These are phyloP conservation scores for Desoria tigrina DNA, from an alignment of 2,888 invertebrate genomes.

Conservation along the genomic window DNA sequence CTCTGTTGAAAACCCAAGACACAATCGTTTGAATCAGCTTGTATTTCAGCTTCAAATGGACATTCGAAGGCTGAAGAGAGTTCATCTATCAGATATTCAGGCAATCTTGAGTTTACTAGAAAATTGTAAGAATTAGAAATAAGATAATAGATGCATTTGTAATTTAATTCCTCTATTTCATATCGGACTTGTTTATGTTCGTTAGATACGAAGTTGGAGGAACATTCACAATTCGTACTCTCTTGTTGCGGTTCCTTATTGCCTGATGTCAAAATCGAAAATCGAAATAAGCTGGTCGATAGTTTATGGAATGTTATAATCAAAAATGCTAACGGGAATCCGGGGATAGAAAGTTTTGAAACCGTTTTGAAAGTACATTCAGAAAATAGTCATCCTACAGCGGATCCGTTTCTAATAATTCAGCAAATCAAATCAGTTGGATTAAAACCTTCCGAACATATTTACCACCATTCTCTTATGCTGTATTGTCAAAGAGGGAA, in stretches of 20 bases:
- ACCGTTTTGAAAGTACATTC: constrained; percentile 33
- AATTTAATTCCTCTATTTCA: no score
- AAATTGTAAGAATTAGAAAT: no score
- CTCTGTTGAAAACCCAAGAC: no score
- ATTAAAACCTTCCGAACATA: constrained; percentile 16
- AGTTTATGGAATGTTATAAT: constrained; percentile 35
- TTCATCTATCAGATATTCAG: constrained; percentile 32
- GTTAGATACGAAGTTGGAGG: no score
- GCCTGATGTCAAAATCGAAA: not conserved
- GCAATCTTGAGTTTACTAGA: constrained; percentile 25
- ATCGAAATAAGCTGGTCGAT: constrained; percentile 13
- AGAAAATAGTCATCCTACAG: constrained; percentile 25
- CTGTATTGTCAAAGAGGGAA: constrained; percentile 40
- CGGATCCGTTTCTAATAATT: constrained; percentile 25
- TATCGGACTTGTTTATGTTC: no score
- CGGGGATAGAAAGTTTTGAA: constrained; percentile 24
- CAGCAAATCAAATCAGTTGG: constrained; percentile 18
- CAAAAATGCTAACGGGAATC: constrained; percentile 16
- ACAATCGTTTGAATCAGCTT: constrained; percentile 31
- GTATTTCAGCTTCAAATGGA: constrained; percentile 34
- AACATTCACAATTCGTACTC: no score
- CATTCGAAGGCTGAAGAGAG: constrained; percentile 28
- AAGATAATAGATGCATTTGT: no score
- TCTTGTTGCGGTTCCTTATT: not conserved
- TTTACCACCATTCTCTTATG: constrained; percentile 32